Base-by-base conservation (phyloP, 2,797 vertebrate species). In the Spatula clypeata region DNA sequence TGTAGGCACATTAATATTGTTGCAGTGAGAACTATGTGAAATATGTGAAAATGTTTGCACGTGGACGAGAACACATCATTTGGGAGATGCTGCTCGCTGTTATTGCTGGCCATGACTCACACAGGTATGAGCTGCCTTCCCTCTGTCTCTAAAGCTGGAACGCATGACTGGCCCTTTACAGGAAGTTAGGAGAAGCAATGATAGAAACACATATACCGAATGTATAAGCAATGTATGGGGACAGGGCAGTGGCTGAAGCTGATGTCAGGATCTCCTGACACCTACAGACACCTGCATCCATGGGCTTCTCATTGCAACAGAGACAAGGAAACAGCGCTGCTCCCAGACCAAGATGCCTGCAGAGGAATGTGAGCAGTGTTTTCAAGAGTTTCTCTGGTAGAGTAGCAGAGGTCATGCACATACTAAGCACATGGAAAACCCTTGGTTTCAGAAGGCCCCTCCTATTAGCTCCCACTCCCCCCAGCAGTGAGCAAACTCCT, bases 1-100 rank as follows among this genome's bases (percentile, higher is more conserved):
- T 0, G 0, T 21, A 86, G n/a, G 29, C 24, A 31, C 1, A 0
- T 44, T 53, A 29, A 79, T 76, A 54, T 6, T 24, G 34, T 38
- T 85, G 23, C 67, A 84, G 40, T 9, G 27, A 86, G 16, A 89
- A 47, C 14, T 67, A 62, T 11, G 6, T 13, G 34, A 49, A 72
- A 89, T 64, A 18, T 0, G 0, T 32, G 31, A n/a, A 36, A 1
- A 36, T 54, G 61, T 5, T 2, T 7, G 8, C 55, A 8, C 20
- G 15, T 10, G 10, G 44, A 69, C 12, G 61, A 45, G 38, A 85
- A 64, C 6, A 24, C 36, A 65, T 65, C 23, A 40, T 9, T 2
- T 11, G 45, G 49, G 47, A 72, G 75, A 88, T 73, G 38, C 17
- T 61, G 34, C 17, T 10, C 5, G 27, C 13, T 38, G 31, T 53